These are phyloP conservation scores for Alethe diademata DNA, from an alignment of 2,113 vertebrate species.

Conservation along the genomic window DNA sequence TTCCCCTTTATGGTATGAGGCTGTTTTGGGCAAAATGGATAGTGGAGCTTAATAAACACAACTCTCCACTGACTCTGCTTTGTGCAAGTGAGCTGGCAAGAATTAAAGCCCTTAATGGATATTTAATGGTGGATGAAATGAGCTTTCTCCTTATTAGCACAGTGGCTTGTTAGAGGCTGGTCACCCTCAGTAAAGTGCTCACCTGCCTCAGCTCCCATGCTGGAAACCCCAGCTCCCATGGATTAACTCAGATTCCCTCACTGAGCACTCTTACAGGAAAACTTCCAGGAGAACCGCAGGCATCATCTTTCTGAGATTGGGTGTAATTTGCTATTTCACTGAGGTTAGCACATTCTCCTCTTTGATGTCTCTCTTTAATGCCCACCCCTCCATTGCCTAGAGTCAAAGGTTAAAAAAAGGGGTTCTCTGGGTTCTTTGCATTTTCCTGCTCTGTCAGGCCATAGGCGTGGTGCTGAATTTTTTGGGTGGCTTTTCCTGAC, in stretches of 20 bases:
- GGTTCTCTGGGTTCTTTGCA: background rate
- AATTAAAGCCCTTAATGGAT: slow-evolving; percentile 14
- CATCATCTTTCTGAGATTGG: background rate
- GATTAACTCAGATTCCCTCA: background rate
- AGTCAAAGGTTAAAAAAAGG: background rate
- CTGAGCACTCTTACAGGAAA: background rate
- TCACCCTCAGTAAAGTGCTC: background rate
- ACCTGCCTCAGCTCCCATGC: background rate
- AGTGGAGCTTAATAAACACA: background rate
- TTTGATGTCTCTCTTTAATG: background rate
- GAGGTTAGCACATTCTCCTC: background rate
- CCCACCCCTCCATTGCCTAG: rapidly evolving
- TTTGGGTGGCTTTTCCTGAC: background rate
- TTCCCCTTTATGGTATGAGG: background rate
- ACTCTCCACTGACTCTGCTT: background rate
- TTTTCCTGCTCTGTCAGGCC: background rate
- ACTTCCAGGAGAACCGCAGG: background rate
- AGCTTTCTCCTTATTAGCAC: background rate
- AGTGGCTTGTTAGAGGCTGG: background rate
- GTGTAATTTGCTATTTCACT: background rate
- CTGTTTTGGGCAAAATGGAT: background rate
- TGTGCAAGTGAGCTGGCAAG: background rate
- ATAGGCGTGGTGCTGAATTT: rapidly evolving
- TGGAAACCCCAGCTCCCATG: background rate
- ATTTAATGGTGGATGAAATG: slow-evolving; percentile 43